phyloP scores from a whole-genome alignment of 2,797 vertebrate species.

The Trichosurus vulpecula region DNA sequence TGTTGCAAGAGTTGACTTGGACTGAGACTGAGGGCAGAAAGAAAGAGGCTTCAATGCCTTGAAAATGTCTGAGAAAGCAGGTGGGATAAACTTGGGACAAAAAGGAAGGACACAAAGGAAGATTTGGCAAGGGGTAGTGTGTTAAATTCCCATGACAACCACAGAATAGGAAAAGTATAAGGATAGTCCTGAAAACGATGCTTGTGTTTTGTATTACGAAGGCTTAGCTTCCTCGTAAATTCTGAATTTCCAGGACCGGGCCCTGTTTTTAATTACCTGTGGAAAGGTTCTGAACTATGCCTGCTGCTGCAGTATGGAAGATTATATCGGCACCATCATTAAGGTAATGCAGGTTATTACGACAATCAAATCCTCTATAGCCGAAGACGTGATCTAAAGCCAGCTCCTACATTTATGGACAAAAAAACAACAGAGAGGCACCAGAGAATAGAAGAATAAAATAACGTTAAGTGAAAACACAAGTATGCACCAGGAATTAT shows the following conservation, averaged over 20 bases:
- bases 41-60: neutral
- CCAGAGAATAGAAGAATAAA: neutral
- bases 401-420: conserved; percentile 87
- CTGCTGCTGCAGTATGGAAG: conserved; percentile 94
- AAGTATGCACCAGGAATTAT: rapidly evolving
- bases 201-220: neutral
- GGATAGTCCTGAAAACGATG: neutral
- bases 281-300: conserved; percentile 94
- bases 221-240: neutral
- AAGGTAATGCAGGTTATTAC: conserved; percentile 98
- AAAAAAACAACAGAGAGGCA: conserved; percentile 20
- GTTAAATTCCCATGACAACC: neutral
- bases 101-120: neutral
- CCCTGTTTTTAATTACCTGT: conserved; percentile 85
- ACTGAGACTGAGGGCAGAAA: neutral
- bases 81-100: neutral
- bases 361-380: conserved; percentile 96
- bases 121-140: neutral
- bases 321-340: conserved; percentile 96
- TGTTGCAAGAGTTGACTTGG: neutral
- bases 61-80: neutral
- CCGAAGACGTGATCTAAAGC: conserved; percentile 97
- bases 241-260: neutral
- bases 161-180: neutral
- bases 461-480: neutral